These are phyloP conservation scores for Mellilla xanthometata DNA, from an alignment of 2,888 invertebrate genomes.

Conservation along the genomic window DNA sequence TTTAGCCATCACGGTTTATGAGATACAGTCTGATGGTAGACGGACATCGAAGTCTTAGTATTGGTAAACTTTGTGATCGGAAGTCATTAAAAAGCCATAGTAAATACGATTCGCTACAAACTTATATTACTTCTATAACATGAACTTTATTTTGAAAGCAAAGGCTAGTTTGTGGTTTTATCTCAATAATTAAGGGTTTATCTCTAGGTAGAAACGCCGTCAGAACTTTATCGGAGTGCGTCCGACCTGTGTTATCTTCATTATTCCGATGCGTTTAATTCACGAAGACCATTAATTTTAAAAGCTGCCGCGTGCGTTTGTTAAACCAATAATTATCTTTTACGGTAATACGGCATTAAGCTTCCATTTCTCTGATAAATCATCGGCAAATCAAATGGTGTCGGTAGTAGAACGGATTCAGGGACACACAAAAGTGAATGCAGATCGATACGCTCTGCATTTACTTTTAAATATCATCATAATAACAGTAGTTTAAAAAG, in stretches of 20 bases:
- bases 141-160: too few species aligned
- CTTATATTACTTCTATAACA: too few species aligned
- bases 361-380: slow-evolving; percentile 58
- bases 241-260: slow-evolving; percentile 74
- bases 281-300: slow-evolving; percentile 75
- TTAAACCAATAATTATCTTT: slow-evolving; percentile 71
- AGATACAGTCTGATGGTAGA: too few species aligned
- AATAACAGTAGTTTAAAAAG: too few species aligned
- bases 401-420: slow-evolving; percentile 16
- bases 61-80: too few species aligned
- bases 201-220: slow-evolving; percentile 67
- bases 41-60: too few species aligned
- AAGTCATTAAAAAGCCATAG: too few species aligned
- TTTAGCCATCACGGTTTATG: too few species aligned
- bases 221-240: slow-evolving; percentile 67
- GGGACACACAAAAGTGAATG: too few species aligned
- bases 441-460: too few species aligned
- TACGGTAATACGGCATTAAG: slow-evolving; percentile 55
- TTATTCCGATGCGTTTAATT: slow-evolving; percentile 72
- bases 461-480: too few species aligned
- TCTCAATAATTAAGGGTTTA: slow-evolving; percentile 75
- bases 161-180: slow-evolving; percentile 54
- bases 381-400: slow-evolving; percentile 66
- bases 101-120: too few species aligned
- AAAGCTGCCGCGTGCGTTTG: slow-evolving; percentile 64